These are phyloP conservation scores for Sandelia bainsii DNA, from an alignment of 2,797 vertebrate species.

Conservation along the genomic window DNA sequence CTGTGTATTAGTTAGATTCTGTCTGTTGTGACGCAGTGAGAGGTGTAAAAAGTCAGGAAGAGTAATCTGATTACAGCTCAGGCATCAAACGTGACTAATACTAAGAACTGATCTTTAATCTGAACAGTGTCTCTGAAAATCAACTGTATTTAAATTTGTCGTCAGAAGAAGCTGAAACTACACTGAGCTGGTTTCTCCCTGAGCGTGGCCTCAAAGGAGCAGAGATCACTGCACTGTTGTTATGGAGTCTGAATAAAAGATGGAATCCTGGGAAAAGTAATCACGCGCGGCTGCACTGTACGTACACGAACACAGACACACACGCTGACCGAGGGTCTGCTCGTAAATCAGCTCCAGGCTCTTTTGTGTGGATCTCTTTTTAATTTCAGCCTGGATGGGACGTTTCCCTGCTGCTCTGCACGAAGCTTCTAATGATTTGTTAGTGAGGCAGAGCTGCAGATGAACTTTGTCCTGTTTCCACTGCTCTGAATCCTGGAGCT, in stretches of 20 bases:
- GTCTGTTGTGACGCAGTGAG: too few relatives aligned
- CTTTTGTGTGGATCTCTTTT: conserved; percentile 43
- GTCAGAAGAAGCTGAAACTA: too few relatives aligned
- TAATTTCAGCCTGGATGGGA: conserved; percentile 29
- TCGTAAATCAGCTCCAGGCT: conserved; percentile 38
- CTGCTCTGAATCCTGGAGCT: neutral
- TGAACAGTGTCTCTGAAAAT: too few relatives aligned
- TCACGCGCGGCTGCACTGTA: conserved; percentile 58
- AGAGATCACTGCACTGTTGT: conserved; percentile 21
- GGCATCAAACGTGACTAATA: too few relatives aligned
- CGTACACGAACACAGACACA: conserved; percentile 24
- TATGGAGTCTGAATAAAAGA: conserved; percentile 52
- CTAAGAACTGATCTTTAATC: too few relatives aligned
- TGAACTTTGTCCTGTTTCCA: conserved; percentile 13
- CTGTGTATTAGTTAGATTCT: too few relatives aligned
- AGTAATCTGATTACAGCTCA: too few relatives aligned
- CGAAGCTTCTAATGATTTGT: conserved; percentile 21
- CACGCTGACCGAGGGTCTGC: neutral
- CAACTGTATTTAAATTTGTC: too few relatives aligned
- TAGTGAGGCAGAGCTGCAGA: conserved; percentile 20
- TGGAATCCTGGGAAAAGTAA: conserved; percentile 80
- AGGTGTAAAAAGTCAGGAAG: too few relatives aligned
- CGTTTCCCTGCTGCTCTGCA: conserved; percentile 22
- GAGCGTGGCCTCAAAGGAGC: conserved; percentile 20
- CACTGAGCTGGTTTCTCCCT: conserved; percentile 13